Conservation (phyloP, 2,888 invertebrate species). For the Drepanosiphum platanoidis region DNA sequence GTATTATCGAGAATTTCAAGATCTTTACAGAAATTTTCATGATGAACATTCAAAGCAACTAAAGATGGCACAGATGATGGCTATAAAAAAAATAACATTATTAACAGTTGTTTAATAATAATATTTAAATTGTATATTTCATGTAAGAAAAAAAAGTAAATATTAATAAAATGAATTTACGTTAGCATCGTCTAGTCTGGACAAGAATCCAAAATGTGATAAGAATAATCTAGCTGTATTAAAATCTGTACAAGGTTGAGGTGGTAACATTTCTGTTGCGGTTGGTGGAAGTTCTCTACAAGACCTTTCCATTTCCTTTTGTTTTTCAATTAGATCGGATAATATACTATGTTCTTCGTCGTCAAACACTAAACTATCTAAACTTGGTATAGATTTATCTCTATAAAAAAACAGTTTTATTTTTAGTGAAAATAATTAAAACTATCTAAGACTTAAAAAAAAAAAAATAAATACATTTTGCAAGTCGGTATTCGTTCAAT, state of each 20-base stretch:
- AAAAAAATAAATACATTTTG: conserved; percentile 73
- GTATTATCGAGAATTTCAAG: conserved; percentile 85
- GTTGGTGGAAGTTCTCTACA: conserved; percentile 46
- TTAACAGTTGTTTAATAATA: neutral
- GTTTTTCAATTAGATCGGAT: conserved; percentile 67
- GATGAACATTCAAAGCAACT: conserved; percentile 50
- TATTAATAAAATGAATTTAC: conserved; percentile 65
- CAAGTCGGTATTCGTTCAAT: conserved; percentile 83
- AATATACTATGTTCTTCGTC: conserved; percentile 70
- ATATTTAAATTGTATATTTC: neutral
- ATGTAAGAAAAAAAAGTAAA: neutral
- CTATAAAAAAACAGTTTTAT: conserved; percentile 68
- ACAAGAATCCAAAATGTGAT: conserved; percentile 93
- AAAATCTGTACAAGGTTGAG: conserved; percentile 87
- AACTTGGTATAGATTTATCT: conserved; percentile 88
- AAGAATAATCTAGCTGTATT: conserved; percentile 94
- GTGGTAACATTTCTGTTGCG: conserved; percentile 69
- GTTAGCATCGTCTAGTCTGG: conserved; percentile 70
- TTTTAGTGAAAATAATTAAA: neutral
- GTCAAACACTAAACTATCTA: conserved; percentile 80
- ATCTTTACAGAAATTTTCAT: conserved; percentile 80
- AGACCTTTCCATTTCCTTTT: conserved; percentile 65
- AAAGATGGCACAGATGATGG: conserved; percentile 55
- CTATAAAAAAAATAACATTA: conserved; percentile 25
- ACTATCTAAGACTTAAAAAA: neutral